phyloP scores from a whole-genome alignment of 1,140 invertebrate genomes.

The Periplaneta americana region DNA sequence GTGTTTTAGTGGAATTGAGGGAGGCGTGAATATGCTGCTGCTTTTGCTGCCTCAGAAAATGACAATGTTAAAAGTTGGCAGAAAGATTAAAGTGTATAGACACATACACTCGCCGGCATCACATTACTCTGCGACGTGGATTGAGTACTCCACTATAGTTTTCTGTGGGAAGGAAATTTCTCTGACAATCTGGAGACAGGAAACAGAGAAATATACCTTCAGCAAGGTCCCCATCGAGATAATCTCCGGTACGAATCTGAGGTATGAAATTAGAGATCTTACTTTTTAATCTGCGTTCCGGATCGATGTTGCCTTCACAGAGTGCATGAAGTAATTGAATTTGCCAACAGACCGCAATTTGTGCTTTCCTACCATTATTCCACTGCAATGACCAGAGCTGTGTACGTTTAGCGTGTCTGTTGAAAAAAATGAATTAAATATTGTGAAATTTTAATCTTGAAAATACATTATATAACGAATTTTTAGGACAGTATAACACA shows the following conservation, averaged over 20 bases:
- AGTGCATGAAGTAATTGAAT: no score
- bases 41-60: background rate
- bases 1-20: background rate
- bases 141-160: background rate
- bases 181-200: background rate
- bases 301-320: no score
- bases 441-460: no score
- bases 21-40: background rate
- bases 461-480: no score
- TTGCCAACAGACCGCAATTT: no score
- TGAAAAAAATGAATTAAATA: no score
- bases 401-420: no score
- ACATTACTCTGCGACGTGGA: background rate
- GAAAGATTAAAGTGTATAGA: background rate
- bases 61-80: background rate
- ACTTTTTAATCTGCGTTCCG: no score
- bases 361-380: no score
- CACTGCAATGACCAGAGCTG: no score
- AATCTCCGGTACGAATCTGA: background rate
- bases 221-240: background rate
- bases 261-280: background rate
- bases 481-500: no score
- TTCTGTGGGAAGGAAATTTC: background rate
- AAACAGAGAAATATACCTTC: no score
- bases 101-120: background rate